These are phyloP conservation scores for Aphelocoma coerulescens DNA, from an alignment of 2,113 vertebrate species.

Conservation along the genomic window DNA sequence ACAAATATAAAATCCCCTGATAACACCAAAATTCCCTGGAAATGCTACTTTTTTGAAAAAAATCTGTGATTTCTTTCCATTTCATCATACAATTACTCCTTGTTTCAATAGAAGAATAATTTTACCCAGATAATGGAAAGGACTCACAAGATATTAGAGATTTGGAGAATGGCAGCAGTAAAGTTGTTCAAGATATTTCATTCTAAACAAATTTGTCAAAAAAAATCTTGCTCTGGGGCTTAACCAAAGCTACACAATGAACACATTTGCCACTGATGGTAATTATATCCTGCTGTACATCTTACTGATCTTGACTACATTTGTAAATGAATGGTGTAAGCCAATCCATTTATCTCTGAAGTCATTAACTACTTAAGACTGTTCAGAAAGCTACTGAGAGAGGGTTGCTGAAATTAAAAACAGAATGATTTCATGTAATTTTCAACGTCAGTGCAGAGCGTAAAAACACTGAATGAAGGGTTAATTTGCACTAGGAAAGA, in stretches of 20 bases:
- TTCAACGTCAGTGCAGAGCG: not conserved
- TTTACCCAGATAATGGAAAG: not conserved
- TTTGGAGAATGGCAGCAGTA: not conserved
- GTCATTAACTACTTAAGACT: not conserved
- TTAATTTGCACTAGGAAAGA: constrained; percentile 1
- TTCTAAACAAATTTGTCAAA: not conserved
- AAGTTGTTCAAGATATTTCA: not conserved
- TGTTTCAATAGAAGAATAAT: not conserved
- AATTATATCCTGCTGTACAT: not conserved
- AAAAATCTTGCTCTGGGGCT: not conserved
- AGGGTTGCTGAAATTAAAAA: not conserved
- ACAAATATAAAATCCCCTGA: not conserved
- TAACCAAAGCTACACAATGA: not conserved
- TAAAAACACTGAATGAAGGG: constrained; percentile 22
- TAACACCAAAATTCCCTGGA: not conserved
- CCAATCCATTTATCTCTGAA: not conserved
- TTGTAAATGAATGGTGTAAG: not conserved
- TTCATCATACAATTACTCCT: not conserved
- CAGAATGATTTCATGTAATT: not conserved
- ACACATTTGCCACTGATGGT: not conserved
- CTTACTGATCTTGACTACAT: not conserved
- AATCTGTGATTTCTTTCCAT: not conserved
- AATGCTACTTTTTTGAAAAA: not conserved
- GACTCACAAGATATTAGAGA: not conserved
- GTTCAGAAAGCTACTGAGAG: not conserved